phyloP scores from a whole-genome alignment of 1,140 invertebrate species.

The Cryptotermes secundus region DNA sequence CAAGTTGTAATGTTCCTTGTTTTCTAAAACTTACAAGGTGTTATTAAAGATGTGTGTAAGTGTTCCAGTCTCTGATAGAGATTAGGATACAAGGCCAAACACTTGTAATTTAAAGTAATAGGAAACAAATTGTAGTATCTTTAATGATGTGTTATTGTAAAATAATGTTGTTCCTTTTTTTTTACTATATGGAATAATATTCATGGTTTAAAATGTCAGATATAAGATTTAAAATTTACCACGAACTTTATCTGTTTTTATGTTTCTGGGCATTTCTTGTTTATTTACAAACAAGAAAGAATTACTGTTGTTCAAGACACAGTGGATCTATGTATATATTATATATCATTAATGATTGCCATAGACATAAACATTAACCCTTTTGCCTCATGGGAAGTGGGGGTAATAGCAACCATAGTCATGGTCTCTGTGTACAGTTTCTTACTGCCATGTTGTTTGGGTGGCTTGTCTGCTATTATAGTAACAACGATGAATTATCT shows the following conservation, averaged over 20 bases:
- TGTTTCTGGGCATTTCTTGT: not conserved
- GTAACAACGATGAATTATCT: not conserved
- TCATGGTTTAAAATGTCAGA: not conserved
- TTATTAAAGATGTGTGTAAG: not conserved
- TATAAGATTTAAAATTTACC: not conserved
- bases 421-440: not conserved
- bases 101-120: conserved; percentile 8
- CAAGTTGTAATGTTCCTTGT: conserved; percentile 7
- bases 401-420: not conserved
- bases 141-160: not conserved
- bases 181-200: not conserved
- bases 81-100: not conserved
- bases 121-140: not conserved
- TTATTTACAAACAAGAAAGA: not conserved
- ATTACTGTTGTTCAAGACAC: not conserved
- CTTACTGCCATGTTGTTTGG: conserved; percentile 4
- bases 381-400: conserved; percentile 22
- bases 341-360: conserved; percentile 26
- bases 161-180: not conserved
- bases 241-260: not conserved
- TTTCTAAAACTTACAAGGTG: not conserved
- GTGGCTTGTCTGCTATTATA: not conserved
- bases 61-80: not conserved
- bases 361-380: conserved; percentile 23
- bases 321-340: conserved; percentile 15